phyloP scores from a whole-genome alignment of 2,797 vertebrate genomes.

The Iguana delicatissima region DNA sequence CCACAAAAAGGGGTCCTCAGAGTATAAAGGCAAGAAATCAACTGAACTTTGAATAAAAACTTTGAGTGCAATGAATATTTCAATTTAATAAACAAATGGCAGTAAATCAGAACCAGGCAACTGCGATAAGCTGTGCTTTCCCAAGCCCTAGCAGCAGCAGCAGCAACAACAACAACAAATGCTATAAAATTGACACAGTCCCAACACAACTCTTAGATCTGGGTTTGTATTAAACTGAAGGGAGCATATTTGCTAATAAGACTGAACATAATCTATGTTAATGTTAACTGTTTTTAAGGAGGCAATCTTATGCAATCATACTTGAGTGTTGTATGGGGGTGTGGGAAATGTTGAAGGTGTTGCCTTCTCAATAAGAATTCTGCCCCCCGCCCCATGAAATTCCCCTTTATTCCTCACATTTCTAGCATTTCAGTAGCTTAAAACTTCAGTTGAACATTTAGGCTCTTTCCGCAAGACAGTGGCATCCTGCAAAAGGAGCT shows the following conservation, averaged over 20 bases:
- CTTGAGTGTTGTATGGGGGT: background rate
- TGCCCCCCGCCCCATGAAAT: no score
- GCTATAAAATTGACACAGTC: constrained; percentile 54
- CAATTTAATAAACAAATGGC: no score
- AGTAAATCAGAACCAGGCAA: no score
- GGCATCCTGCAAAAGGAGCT: no score
- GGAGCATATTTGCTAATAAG: background rate
- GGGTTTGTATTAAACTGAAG: background rate
- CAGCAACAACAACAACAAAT: constrained; percentile 58
- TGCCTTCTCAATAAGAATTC: no score
- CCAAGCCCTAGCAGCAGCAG: constrained; percentile 17
- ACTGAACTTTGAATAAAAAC: constrained; percentile 46
- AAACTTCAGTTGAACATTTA: no score
- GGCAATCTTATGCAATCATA: background rate
- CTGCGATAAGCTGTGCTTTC: no score
- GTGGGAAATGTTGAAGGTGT: no score
- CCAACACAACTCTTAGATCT: constrained; percentile 44
- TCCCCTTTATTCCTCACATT: no score
- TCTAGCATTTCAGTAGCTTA: no score
- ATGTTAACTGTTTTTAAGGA: background rate
- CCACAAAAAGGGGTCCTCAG: constrained; percentile 49
- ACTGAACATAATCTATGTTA: background rate
- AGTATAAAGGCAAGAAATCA: constrained; percentile 52
- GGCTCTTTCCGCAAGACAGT: no score
- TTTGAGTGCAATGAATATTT: no score